Base-by-base conservation (phyloP, 2,113 vertebrate genomes). In the Turdus rufiventris region DNA sequence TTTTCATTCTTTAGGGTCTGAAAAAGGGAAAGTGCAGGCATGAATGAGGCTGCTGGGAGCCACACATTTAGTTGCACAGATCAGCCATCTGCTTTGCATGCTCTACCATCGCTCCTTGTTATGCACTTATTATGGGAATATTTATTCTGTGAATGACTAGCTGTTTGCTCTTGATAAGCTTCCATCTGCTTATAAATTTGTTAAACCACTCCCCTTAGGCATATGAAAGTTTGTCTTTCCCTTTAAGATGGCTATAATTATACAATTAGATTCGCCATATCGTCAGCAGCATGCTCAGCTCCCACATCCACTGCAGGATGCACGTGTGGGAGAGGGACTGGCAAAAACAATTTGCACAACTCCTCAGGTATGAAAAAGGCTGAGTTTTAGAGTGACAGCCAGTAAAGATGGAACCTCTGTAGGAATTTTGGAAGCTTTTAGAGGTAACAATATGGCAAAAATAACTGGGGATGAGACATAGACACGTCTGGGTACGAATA, bases 141-240 rank as follows among this genome's bases (percentile, higher is more conserved):
- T 87, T 89, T 90, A 77, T 87, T 89, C 40, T 91, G 45, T 96
- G 85, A 78, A 67, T 95, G 94, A 94, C 95, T 96, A 91, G 84
- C 54, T 93, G 74, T 96, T 94, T 96, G 65, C 53, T 91, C 79
- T 78, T 85, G 70, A 82, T 96, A 88, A 71, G 50, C 63, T 96
- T 95, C 95, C 82, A 93, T 88, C 89, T 93, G 77, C 95, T 95
- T 97, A 90, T 97, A 95, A 96, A 96, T 95, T 79, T 95, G 70
- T 93, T 89, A 96, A 98, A 96, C 88, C 65, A 43, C 80, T 97
- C 93, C 83, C 90, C 40, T 82, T 92, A 77, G 89, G 95, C 85
- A 91, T 65, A 81, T 89, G 86, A 92, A 92, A 88, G 66, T 90
- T 94, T 94, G 94, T 18, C 79, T 95, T 97, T 96, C 88, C 81